Conservation (phyloP, 2,888 invertebrate genomes). For the Helicoverpa assulta region DNA sequence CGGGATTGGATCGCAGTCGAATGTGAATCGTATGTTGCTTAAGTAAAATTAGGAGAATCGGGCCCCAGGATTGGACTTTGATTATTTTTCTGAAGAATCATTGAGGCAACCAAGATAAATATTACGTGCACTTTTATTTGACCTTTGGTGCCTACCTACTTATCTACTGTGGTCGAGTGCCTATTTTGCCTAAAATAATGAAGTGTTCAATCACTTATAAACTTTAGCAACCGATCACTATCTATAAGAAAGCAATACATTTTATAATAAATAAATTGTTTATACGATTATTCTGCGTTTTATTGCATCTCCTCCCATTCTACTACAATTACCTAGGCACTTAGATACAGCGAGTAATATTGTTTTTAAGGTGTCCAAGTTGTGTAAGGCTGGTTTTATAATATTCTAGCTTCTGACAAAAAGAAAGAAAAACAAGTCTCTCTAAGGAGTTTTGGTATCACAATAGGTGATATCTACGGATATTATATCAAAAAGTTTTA, state of each 20-base stretch:
- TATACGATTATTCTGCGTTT: conserved; percentile 37
- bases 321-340: too few species aligned
- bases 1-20: too few species aligned
- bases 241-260: conserved; percentile 66
- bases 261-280: conserved; percentile 66
- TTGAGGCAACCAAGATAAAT: conserved; percentile 14
- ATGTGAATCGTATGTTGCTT: too few species aligned
- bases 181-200: conserved; percentile 64
- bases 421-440: too few species aligned
- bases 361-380: too few species aligned
- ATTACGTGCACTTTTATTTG: conserved; percentile 19
- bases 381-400: too few species aligned
- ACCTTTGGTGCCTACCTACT: conserved; percentile 57
- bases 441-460: too few species aligned
- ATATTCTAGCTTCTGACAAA: too few species aligned
- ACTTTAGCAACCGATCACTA: conserved; percentile 48
- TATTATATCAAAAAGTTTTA: too few species aligned
- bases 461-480: too few species aligned
- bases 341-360: too few species aligned
- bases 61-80: background rate
- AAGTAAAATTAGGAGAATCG: too few species aligned
- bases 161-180: conserved; percentile 60
- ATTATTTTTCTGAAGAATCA: background rate
- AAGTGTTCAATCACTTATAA: conserved; percentile 64
- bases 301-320: conserved; percentile 13